A percentile compares a stretch with the other conserved stretches of the same genome.
phyloP scores from a whole-genome alignment of 2,888 invertebrate species.

The Lithophane semibrunnea region DNA sequence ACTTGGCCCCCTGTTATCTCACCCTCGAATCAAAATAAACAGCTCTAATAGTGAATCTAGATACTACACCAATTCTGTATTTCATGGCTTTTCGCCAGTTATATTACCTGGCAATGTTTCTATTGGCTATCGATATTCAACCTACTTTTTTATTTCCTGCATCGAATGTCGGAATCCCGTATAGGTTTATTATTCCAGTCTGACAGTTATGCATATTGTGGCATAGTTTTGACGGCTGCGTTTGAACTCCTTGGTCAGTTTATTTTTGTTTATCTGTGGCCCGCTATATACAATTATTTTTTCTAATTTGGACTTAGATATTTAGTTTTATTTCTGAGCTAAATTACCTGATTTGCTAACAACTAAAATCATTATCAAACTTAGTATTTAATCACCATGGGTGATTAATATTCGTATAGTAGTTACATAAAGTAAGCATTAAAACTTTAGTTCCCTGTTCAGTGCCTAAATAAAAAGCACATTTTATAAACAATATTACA shows the following conservation, averaged over 20 bases:
- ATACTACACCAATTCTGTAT: conserved; percentile 25
- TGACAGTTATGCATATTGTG: conserved; percentile 43
- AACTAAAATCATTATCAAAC: too few species aligned
- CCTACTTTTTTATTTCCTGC: conserved; percentile 45
- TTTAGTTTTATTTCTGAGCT: background rate
- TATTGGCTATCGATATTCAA: conserved; percentile 44
- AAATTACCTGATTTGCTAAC: too few species aligned
- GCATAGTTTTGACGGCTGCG: conserved; percentile 43
- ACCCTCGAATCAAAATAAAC: conserved; percentile 33
- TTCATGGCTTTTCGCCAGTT: conserved; percentile 46
- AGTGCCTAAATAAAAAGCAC: background rate
- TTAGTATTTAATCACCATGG: too few species aligned
- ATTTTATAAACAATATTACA: background rate
- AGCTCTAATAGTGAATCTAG: conserved; percentile 30
- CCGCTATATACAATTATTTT: background rate
- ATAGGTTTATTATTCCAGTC: conserved; percentile 30
- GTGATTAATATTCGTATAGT: too few species aligned
- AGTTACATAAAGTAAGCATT: too few species aligned
- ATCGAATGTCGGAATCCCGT: conserved; percentile 30
- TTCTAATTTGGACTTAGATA: too few species aligned
- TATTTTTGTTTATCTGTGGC: conserved; percentile 22
- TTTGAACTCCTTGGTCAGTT: conserved; percentile 25
- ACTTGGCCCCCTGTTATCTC: conserved; percentile 11
- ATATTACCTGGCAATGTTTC: conserved; percentile 49
- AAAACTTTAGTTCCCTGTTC: too few species aligned